phyloP scores from a whole-genome alignment of 1,140 invertebrate genomes.

The Tyrophagus putrescentiae region DNA sequence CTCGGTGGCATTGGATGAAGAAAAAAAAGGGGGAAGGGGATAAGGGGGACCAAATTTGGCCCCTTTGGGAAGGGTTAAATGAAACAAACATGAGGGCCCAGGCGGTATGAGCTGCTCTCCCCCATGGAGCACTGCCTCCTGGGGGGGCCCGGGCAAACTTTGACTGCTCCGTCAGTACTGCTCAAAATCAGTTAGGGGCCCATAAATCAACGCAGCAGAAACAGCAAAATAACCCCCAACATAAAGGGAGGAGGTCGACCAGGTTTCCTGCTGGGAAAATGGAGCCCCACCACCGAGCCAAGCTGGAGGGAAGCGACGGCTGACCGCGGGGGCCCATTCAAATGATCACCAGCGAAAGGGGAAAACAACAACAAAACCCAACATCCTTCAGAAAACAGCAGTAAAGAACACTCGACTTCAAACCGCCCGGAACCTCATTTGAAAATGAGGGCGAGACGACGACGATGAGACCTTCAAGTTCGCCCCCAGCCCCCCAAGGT shows the following conservation, averaged over 20 bases:
- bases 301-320: not conserved
- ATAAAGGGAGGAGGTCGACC: not conserved
- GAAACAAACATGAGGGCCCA: not conserved
- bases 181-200: not conserved
- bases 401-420: not conserved
- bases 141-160: not conserved
- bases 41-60: no score
- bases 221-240: not conserved
- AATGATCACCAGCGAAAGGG: not conserved
- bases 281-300: not conserved
- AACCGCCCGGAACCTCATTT: not conserved
- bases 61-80: no score
- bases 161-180: slow-evolving; percentile 2
- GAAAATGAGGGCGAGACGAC: slow-evolving; percentile 12
- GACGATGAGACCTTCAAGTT: not conserved
- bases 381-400: not conserved
- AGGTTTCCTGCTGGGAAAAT: not conserved
- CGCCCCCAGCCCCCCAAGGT: no score
- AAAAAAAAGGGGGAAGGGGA: no score
- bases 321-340: not conserved
- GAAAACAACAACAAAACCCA: not conserved
- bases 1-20: not conserved
- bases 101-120: not conserved
- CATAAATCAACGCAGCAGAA: not conserved
- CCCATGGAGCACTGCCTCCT: not conserved